Evolutionary conservation across 2,888 invertebrate genomes (phyloP), one percentile per base, ranked within the genome.

Genomic region (Sthenelais limicola): DNA sequence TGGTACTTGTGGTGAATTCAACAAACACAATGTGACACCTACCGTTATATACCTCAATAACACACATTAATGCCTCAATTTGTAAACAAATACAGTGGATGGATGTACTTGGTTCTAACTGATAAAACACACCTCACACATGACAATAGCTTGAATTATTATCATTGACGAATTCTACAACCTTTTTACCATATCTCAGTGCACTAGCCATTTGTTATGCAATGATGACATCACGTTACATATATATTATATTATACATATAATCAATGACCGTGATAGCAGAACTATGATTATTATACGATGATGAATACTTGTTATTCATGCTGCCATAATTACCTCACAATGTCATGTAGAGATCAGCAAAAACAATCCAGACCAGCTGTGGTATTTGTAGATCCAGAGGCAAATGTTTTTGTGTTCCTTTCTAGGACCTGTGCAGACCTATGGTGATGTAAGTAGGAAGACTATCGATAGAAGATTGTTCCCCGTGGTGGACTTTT

Each of bases 111-210:
- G n/a, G n/a, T n/a, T n/a, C n/a, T n/a, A n/a, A n/a, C n/a, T n/a
- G 15, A 52, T 30, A 32, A 33, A 33, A 32, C 56, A 15, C 18
- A 1, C 28, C 12, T 33, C 32, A n/a, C 12, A 15, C 56, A 28
- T 24, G 56, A 56, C 56, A 56, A 56, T 56, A 56, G 56, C 56
- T 56, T 56, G 56, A 56, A 56, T n/a, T n/a, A n/a, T n/a, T 32
- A 56, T 4, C 32, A 32, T 30, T 56, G 56, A 56, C 56, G 18
- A n/a, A n/a, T n/a, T n/a, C n/a, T n/a, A n/a, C n/a, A n/a, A n/a
- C n/a, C n/a, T n/a, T 33, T 33, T 56, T 33, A 56, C 5, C 56
- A 56, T 56, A 56, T 56, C 56, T 56, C 56, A 56, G 56, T 15
- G 33, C 33, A 32, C 56, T 56, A 33, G 33, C 30, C 56, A 43